phyloP scores from a whole-genome alignment of 1,140 invertebrate genomes.

The Lineus longissimus region DNA sequence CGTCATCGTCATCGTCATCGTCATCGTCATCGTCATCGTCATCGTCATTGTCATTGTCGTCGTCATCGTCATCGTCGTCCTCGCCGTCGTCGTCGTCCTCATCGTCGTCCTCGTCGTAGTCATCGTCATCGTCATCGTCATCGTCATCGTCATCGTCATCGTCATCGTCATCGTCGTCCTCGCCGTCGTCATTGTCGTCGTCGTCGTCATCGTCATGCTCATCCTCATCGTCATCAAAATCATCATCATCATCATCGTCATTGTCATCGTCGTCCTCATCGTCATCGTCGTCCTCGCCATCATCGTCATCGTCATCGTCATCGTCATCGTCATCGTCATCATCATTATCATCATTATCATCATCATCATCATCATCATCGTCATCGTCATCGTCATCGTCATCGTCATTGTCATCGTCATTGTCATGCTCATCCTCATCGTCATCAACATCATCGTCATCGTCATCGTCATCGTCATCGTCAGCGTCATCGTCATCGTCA shows the following conservation, averaged over 20 bases:
- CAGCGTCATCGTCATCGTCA: too few relatives aligned
- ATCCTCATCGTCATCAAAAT: too few relatives aligned
- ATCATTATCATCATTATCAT: constrained; percentile 14
- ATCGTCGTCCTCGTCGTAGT: too few relatives aligned
- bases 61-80: constrained; percentile 9
- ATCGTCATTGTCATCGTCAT: too few relatives aligned
- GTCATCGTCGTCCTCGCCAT: neutral
- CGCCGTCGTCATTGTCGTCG: constrained; percentile 11
- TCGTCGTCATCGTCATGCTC: too few relatives aligned
- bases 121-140: too few relatives aligned
- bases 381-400: neutral
- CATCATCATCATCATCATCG: neutral
- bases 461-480: too few relatives aligned
- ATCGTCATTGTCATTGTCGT: neutral
- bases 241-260: too few relatives aligned
- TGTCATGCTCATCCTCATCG: too few relatives aligned
- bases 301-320: constrained; percentile 14
- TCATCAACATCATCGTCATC: too few relatives aligned
- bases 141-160: constrained; percentile 13
- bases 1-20: constrained; percentile 13
- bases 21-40: constrained; percentile 10
- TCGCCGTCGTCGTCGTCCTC: too few relatives aligned
- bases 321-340: constrained; percentile 15
- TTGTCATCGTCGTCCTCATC: too few relatives aligned
- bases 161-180: constrained; percentile 11